phyloP scores from a whole-genome alignment of 2,113 vertebrate species.

The Collichthys lucidus region DNA sequence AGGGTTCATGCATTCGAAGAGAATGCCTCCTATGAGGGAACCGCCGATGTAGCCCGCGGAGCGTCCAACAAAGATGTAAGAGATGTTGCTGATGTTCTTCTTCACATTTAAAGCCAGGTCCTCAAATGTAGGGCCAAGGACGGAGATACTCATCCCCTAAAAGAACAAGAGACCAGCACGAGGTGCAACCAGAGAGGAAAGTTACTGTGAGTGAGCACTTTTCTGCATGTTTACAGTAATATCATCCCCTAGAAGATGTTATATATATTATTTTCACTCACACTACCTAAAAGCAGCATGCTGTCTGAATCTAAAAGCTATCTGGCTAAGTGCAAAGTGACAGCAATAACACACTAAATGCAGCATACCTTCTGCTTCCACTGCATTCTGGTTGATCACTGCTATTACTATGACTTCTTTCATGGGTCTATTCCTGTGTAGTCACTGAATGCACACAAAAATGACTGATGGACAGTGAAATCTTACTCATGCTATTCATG shows the following conservation, averaged over 20 bases:
- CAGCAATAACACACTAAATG: not conserved
- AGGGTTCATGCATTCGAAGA: conserved; percentile 89
- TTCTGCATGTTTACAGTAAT: not conserved
- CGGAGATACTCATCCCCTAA: conserved; percentile 91
- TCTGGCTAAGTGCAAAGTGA: not conserved
- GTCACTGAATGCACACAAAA: not conserved
- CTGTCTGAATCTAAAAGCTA: not conserved
- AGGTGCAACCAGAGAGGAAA: not conserved
- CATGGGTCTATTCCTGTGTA: not conserved
- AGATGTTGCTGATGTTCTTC: conserved; percentile 91
- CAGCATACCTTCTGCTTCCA: not conserved
- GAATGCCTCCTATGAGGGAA: conserved; percentile 89
- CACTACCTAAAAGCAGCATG: not conserved
- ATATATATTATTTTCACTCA: not conserved
- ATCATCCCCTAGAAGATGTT: not conserved
- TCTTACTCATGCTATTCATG: not conserved
- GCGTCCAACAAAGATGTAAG: conserved; percentile 91
- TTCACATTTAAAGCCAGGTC: conserved; percentile 91
- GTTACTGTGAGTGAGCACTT: not conserved
- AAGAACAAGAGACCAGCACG: not conserved
- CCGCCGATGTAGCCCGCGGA: conserved; percentile 91
- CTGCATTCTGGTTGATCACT: not conserved
- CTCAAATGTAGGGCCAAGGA: conserved; percentile 92
- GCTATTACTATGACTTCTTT: not conserved
- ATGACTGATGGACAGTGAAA: not conserved